Percentiles rank a stretch among this genome's conserved stretches.
These are phyloP conservation scores for Hippoglossus stenolepis DNA, from an alignment of 2,113 vertebrate species.

Conservation along the genomic window DNA sequence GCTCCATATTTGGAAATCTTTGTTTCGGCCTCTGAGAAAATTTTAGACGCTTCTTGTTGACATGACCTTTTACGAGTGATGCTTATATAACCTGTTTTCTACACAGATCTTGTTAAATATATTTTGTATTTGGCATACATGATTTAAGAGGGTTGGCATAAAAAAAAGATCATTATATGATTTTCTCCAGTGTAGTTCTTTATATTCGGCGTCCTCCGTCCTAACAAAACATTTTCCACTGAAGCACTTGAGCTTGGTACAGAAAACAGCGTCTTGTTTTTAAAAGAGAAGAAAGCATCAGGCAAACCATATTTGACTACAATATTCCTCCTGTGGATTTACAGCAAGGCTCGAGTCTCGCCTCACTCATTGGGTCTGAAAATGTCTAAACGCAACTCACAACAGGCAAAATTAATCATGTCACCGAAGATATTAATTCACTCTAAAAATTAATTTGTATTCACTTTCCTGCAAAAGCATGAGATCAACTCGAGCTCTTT, in stretches of 20 bases:
- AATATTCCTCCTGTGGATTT: neutral
- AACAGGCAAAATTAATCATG: conserved; percentile 13
- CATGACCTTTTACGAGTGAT: conserved; percentile 33
- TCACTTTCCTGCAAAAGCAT: conserved; percentile 19
- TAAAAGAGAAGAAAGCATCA: neutral
- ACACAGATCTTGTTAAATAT: neutral
- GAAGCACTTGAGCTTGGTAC: conserved; percentile 11
- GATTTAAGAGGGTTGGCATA: conserved; percentile 1
- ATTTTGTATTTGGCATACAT: conserved; percentile 10
- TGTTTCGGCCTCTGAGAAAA: conserved; percentile 30
- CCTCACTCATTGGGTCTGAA: conserved; percentile 11
- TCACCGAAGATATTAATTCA: conserved; percentile 30
- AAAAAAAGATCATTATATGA: conserved; percentile 10
- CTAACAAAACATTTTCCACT: conserved; percentile 20
- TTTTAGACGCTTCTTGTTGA: conserved; percentile 19
- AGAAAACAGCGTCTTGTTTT: neutral
- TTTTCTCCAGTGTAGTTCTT: conserved; percentile 15
- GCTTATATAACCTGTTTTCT: conserved; percentile 10
- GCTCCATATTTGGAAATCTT: conserved; percentile 28
- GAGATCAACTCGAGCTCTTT: conserved; percentile 34
- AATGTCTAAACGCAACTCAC: neutral
- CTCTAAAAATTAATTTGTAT: conserved; percentile 34
- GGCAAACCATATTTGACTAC: neutral
- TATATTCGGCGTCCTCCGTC: neutral
- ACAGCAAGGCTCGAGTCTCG: neutral